Evolutionary conservation across 2,888 invertebrate genomes (phyloP).

Genomic region (Lathronympha strigana): DNA sequence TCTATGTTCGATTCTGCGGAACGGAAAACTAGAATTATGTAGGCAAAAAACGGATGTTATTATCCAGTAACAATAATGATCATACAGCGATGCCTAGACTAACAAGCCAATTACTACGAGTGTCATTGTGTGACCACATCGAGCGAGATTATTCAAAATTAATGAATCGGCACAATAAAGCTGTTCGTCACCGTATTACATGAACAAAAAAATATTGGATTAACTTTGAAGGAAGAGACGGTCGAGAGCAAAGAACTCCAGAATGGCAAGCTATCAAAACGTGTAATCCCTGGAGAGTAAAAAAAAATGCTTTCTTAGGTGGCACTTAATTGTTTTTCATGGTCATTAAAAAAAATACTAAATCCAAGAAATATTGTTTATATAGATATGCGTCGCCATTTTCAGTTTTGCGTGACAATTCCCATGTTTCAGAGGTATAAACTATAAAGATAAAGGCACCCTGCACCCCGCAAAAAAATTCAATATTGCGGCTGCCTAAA

Average conservation of each 20-base stretch:
- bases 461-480: too few species aligned
- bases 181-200: not conserved
- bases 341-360: too few species aligned
- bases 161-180: conserved; percentile 4
- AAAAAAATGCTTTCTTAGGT: too few species aligned
- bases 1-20: conserved; percentile 25
- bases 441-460: too few species aligned
- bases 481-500: too few species aligned
- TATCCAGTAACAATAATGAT: conserved; percentile 18
- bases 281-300: too few species aligned
- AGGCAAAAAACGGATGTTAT: conserved; percentile 32
- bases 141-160: conserved; percentile 9
- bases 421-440: too few species aligned
- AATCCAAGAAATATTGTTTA: too few species aligned
- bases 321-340: too few species aligned
- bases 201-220: not conserved
- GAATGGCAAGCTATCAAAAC: not conserved
- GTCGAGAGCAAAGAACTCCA: not conserved
- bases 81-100: conserved; percentile 10
- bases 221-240: not conserved
- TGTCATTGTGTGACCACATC: conserved; percentile 8
- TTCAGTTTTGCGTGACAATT: too few species aligned
- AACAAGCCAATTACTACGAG: conserved; percentile 28
- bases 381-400: too few species aligned
- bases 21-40: conserved; percentile 17